These are phyloP conservation scores for Cecidostiba fungosa DNA, from an alignment of 2,888 invertebrate genomes.

Conservation along the genomic window DNA sequence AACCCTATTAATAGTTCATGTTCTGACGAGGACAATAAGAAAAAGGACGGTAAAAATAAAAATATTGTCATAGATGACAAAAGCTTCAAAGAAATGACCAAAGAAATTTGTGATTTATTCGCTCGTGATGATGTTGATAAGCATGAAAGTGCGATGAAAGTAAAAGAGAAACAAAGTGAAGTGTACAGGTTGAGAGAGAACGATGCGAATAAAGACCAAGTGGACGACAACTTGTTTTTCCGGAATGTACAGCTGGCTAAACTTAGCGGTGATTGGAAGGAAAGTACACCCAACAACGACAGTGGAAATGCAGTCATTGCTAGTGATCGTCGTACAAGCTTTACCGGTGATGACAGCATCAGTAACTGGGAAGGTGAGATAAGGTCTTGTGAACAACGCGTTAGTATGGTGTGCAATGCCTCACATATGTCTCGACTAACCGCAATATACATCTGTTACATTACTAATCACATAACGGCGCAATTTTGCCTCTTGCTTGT, in stretches of 20 bases:
- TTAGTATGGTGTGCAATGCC: constrained; percentile 64
- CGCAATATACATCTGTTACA: constrained; percentile 70
- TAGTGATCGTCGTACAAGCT: constrained; percentile 52
- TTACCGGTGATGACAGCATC: constrained; percentile 25
- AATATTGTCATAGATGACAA: constrained; percentile 17
- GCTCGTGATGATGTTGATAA: not conserved
- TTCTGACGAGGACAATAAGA: not conserved
- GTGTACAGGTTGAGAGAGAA: constrained; percentile 31
- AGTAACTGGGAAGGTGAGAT: constrained; percentile 74
- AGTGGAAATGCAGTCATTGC: not conserved
- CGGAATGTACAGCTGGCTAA: constrained; percentile 52
- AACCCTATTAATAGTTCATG: constrained; percentile 32
- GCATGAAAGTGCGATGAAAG: not conserved
- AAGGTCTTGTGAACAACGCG: constrained; percentile 63
- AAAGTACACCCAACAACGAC: constrained; percentile 48
- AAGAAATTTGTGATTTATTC: constrained; percentile 56
- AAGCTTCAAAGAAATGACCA: constrained; percentile 47
- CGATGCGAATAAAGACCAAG: constrained; percentile 47
- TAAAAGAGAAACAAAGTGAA: not conserved
- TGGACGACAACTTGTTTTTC: constrained; percentile 58
- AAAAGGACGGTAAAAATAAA: not conserved
- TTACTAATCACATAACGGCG: constrained; percentile 76
- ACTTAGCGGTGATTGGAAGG: constrained; percentile 60
- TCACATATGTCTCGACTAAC: constrained; percentile 65
- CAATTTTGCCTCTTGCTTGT: constrained; percentile 74